Percentiles rank a stretch among this genome's conserved stretches.
Evolutionary conservation across 2,888 invertebrate species (phyloP).

Genomic region (Thereva unica): DNA sequence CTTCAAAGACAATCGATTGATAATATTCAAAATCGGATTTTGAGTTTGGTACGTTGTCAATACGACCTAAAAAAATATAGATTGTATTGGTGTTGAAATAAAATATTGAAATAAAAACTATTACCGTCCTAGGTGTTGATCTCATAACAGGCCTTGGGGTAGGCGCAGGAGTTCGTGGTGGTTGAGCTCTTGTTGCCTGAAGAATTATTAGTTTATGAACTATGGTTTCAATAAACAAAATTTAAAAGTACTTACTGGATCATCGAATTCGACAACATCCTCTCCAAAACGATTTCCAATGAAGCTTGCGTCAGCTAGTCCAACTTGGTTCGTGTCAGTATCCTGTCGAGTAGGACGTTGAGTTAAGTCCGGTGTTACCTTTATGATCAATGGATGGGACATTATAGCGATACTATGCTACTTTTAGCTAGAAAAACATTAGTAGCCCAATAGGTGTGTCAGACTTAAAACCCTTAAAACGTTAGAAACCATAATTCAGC

Average conservation of each 20-base stretch:
- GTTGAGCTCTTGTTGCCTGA: slow-evolving; percentile 23
- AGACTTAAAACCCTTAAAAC: not conserved
- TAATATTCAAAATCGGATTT: slow-evolving; percentile 45
- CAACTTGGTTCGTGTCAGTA: not conserved
- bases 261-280: slow-evolving; percentile 20
- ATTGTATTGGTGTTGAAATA: not conserved
- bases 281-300: slow-evolving; percentile 37
- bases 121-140: slow-evolving; percentile 25
- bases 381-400: not conserved
- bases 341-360: slow-evolving; percentile 37
- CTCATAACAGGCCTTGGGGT: slow-evolving; percentile 6
- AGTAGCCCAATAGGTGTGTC: slow-evolving; percentile 12
- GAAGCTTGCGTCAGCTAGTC: slow-evolving; percentile 16
- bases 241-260: slow-evolving; percentile 13
- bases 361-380: slow-evolving; percentile 13
- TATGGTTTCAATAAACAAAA: not conserved
- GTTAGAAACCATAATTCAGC: not conserved
- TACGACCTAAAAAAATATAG: not conserved
- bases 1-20: slow-evolving; percentile 45
- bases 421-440: slow-evolving; percentile 6
- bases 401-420: not conserved
- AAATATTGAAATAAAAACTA: not conserved
- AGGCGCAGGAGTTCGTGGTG: slow-evolving; percentile 35
- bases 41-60: slow-evolving; percentile 37
- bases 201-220: not conserved